These are phyloP conservation scores for Mycteria americana DNA, from an alignment of 2,797 vertebrate genomes.

Conservation along the genomic window DNA sequence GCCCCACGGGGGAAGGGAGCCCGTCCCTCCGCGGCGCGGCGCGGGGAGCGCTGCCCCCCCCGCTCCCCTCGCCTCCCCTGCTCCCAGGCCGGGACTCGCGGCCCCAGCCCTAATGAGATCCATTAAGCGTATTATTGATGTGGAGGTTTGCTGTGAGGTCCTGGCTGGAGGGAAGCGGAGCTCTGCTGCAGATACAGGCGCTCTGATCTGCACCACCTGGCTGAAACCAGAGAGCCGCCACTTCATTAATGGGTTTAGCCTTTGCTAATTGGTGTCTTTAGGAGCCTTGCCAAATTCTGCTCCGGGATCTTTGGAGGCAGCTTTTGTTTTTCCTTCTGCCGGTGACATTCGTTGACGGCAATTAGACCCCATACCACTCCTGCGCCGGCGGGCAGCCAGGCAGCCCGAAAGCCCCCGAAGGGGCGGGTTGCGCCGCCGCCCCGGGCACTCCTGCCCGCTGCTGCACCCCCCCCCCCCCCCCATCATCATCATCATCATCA, in stretches of 20 bases:
- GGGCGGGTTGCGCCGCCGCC: neutral
- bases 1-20: neutral
- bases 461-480: too few relatives aligned
- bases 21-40: too few relatives aligned
- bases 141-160: slow-evolving; percentile 69
- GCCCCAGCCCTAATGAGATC: slow-evolving; percentile 66
- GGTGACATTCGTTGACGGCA: neutral
- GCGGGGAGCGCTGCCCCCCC: neutral
- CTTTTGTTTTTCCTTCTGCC: slow-evolving; percentile 39
- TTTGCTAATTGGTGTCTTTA: slow-evolving; percentile 69
- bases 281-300: slow-evolving; percentile 49
- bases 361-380: neutral
- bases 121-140: slow-evolving; percentile 71
- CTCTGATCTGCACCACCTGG: slow-evolving; percentile 59
- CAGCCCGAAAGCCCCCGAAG: neutral
- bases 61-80: neutral
- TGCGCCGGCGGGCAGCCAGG: neutral
- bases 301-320: neutral
- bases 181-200: slow-evolving; percentile 35
- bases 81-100: neutral
- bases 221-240: slow-evolving; percentile 40
- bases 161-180: slow-evolving; percentile 43
- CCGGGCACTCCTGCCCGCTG: neutral
- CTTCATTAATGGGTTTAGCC: slow-evolving; percentile 69
- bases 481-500: neutral